Percentiles rank a stretch among this genome's conserved stretches.
phyloP scores from a whole-genome alignment of 2,888 invertebrate genomes.

The Galerucella nymphaeae region DNA sequence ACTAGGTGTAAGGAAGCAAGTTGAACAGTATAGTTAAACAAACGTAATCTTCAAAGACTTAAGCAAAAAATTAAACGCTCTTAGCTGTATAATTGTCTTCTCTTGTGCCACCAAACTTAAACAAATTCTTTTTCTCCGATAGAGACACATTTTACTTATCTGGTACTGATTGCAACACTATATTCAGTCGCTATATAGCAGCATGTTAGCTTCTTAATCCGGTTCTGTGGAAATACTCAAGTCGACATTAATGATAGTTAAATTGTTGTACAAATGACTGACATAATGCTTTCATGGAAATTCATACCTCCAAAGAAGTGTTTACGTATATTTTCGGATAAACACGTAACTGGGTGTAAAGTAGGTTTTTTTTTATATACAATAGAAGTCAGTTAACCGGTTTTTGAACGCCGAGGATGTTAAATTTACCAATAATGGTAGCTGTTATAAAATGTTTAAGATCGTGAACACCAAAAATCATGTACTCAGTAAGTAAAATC shows the following conservation, averaged over 20 bases:
- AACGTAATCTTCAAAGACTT: too few species aligned
- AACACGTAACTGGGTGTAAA: conserved; percentile 10
- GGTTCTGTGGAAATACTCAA: conserved; percentile 29
- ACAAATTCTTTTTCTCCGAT: too few species aligned
- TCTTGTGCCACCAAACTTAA: too few species aligned
- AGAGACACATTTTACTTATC: too few species aligned
- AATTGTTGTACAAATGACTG: conserved; percentile 41
- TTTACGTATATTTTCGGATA: neutral
- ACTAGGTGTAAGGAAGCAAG: too few species aligned
- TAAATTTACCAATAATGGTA: neutral
- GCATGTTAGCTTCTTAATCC: neutral
- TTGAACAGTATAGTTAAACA: too few species aligned
- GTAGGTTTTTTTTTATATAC: neutral
- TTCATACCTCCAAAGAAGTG: conserved; percentile 5
- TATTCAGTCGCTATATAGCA: too few species aligned
- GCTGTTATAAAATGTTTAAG: too few species aligned
- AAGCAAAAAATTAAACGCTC: too few species aligned
- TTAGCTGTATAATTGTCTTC: too few species aligned
- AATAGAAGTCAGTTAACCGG: neutral
- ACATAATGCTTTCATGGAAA: conserved; percentile 28
- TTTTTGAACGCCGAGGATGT: neutral
- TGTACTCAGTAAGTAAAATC: too few species aligned
- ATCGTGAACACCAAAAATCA: too few species aligned
- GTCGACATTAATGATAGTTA: conserved; percentile 37
- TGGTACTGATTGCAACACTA: neutral